These are phyloP conservation scores for Pachycephus smyrnensis DNA, from an alignment of 2,888 invertebrate species.

Conservation along the genomic window DNA sequence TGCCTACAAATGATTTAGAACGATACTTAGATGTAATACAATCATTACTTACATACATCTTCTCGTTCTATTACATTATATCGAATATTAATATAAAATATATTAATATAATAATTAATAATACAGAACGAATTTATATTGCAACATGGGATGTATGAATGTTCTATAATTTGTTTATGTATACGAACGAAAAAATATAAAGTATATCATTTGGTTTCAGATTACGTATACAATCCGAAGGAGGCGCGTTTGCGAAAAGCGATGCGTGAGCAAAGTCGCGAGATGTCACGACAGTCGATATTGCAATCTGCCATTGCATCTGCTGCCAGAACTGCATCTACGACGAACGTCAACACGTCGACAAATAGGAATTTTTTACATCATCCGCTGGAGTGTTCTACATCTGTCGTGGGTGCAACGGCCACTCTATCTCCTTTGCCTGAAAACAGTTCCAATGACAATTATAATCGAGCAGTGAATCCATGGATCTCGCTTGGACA, in stretches of 20 bases:
- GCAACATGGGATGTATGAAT: no score
- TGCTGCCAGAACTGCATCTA: conserved; percentile 6
- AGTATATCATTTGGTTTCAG: conserved; percentile 57
- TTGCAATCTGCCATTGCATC: conserved; percentile 52
- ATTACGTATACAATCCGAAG: conserved; percentile 75
- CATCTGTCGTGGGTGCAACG: conserved; percentile 20
- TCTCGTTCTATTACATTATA: no score
- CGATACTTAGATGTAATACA: no score
- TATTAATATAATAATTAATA: no score
- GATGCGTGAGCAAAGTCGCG: conserved; percentile 68
- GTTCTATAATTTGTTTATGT: no score
- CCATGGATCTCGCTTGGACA: conserved; percentile 57
- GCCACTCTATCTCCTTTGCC: conserved; percentile 37
- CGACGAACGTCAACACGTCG: conserved; percentile 17
- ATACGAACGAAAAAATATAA: neutral
- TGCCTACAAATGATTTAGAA: no score
- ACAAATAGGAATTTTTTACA: conserved; percentile 30
- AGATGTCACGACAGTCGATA: conserved; percentile 60
- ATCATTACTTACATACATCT: no score
- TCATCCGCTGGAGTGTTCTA: conserved; percentile 35
- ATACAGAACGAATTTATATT: no score
- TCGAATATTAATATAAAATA: no score
- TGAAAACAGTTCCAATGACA: conserved; percentile 35
- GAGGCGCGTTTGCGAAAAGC: conserved; percentile 74
- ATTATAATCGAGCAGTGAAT: conserved; percentile 51